Base-by-base conservation (phyloP, 2,113 vertebrate species). In the Anolis carolinensis region DNA sequence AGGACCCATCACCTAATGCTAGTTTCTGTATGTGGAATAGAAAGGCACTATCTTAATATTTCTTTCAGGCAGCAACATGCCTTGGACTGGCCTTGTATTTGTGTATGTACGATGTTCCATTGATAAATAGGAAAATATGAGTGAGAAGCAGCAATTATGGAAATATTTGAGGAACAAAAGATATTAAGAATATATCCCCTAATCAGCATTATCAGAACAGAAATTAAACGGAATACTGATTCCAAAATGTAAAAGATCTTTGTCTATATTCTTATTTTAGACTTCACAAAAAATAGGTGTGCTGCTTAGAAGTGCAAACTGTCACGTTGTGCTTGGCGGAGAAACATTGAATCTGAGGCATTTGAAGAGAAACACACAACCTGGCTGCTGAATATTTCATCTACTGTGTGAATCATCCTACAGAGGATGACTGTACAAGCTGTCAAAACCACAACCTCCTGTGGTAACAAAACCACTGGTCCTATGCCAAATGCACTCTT, bases 381-480 rank as follows among this genome's bases (percentile, higher is more conserved):
- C n/a, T 88, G n/a, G 32, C 63, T 65, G 14, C 1, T 81, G 65
- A 6, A 20, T n/a, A 39, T 36, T 82, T 55, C 70, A 75, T 84
- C 83, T 27, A 73, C 16, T 7, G 8, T 0, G 1, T 74, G 79
- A 87, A 32, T 84, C 86, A 77, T 77, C 87, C n/a, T 63, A 34
- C 0, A 14, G 32, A 7, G 7, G 52, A 68, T 87, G 71, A 30
- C 39, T 87, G 86, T 36, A 13, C 7, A 30, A 48, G 73, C 32
- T 87, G 67, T 87, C 81, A 89, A 83, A 82, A 52, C 30, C 55
- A 20, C 14, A 86, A 0, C 32, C 74, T 91, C 55, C 88, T 52
- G 39, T 82, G 76, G 67, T 91, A 82, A 62, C 85, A 87, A 87
- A 92, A 73, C 39, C 90, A 90, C 82, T 82, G 89, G 65, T 68